Evolutionary conservation across 2,113 vertebrate species (phyloP), one percentile per base, ranked within the genome.

Genomic region (Desmodus rotundus): DNA sequence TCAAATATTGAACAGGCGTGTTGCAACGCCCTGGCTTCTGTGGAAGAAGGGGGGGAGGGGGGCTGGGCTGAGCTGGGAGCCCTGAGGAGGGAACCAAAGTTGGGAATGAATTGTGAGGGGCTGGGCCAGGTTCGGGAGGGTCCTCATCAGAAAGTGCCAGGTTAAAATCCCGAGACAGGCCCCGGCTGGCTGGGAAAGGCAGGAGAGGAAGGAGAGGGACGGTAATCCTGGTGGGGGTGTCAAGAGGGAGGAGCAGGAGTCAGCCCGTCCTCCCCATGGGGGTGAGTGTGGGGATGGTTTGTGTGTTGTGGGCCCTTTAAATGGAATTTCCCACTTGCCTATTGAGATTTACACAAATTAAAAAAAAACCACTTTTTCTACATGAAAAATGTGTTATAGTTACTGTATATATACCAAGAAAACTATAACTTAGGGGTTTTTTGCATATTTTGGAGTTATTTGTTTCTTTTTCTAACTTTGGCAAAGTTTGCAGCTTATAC

Each of bases 401-500:
- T 95, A n/a, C 87, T 93, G 96, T 97, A 80, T 89, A 9, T 38
- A 90, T 94, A 91, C 38, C 33, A 3, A 7, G 90, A 67, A 85
- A 94, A 38, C 65, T 90, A 81, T 77, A 96, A 87, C 52, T 88
- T 91, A 72, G 54, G 61, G 77, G 31, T 14, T 36, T 77, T 92
- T 91, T 89, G 15, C 91, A 56, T 54, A 80, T 65, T 92, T 93
- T n/a, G 20, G 54, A 88, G 58, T 80, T 81, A 47, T 67, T 95
- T 86, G 70, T 93, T 88, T 87, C 81, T 87, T 94, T 94, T 92
- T 76, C 95, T 95, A 20, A 28, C 96, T 97, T 87, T 6, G 84
- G 97, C 97, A 98, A 98, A 98, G 98, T 97, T 97, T 98, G 97
- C 97, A 98, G 98, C 95, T 97, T 0, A 94, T 98, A 98, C 98